A percentile compares a stretch with the other conserved stretches of the same genome.
Conservation (phyloP, 1,140 invertebrate species). For the Anastrepha obliqua region DNA sequence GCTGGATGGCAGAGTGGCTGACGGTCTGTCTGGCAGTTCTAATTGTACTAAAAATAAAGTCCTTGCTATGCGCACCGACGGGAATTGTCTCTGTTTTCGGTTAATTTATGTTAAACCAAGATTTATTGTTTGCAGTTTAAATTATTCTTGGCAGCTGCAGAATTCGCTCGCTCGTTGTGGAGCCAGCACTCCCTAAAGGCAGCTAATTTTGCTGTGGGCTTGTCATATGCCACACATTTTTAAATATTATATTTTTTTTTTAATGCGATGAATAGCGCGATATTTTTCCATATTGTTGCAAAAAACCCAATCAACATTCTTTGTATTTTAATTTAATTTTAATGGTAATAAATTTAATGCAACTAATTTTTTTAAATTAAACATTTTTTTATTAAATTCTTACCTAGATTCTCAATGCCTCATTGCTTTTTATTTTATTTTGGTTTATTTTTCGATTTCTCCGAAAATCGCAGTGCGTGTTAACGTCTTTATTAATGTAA, state of each 20-base stretch:
- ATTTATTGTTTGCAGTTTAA: background rate
- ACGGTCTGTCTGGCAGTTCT: background rate
- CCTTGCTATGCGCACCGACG: background rate
- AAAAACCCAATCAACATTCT: background rate
- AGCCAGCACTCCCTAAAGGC: background rate
- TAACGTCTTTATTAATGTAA: constrained; percentile 4
- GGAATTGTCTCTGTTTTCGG: background rate
- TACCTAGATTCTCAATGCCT: background rate
- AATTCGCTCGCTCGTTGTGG: background rate
- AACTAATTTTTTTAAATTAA: too few relatives aligned
- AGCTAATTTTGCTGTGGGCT: background rate
- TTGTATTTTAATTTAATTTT: too few relatives aligned
- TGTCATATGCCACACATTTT: background rate
- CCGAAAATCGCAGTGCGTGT: background rate
- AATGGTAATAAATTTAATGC: background rate
- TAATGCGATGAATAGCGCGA: background rate
- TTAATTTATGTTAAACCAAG: constrained; percentile 23
- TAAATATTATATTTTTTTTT: background rate
- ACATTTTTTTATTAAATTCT: background rate
- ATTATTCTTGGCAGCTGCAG: background rate
- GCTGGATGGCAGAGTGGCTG: background rate
- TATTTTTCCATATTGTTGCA: too few relatives aligned
- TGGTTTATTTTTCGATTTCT: background rate
- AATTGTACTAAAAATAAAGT: constrained; percentile 13
- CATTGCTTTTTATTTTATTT: background rate